A percentile compares a stretch with the other conserved stretches of the same genome.
Evolutionary conservation across 2,113 vertebrate genomes (phyloP).

Genomic region (Brachionichthys hirsutus): DNA sequence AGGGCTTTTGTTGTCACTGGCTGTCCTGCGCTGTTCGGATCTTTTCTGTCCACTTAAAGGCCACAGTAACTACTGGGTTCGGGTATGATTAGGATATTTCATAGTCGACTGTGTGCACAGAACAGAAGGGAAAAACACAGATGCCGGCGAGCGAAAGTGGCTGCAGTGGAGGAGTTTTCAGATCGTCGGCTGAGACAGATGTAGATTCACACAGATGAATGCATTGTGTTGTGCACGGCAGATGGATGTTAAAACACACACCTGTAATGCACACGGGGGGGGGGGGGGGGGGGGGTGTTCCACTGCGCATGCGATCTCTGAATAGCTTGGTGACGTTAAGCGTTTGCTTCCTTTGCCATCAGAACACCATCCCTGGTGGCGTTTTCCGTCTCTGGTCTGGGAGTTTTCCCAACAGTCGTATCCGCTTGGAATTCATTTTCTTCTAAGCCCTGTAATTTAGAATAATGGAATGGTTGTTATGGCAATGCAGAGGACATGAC

Average conservation of each 20-base stretch:
- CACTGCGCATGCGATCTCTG: background rate
- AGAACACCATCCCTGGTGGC: background rate
- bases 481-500: constrained; percentile 18
- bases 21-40: background rate
- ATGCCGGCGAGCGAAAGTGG: constrained; percentile 1
- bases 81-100: constrained; percentile 7
- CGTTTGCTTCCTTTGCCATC: constrained; percentile 8
- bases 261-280: constrained; percentile 25
- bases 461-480: constrained; percentile 34
- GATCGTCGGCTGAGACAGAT: constrained; percentile 18
- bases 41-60: constrained; percentile 16
- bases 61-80: constrained; percentile 23
- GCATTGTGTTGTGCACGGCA: constrained; percentile 32
- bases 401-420: constrained; percentile 33
- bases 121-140: constrained; percentile 1
- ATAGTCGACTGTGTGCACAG: constrained; percentile 12
- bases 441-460: constrained; percentile 46
- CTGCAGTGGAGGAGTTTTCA: constrained; percentile 11
- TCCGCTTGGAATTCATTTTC: constrained; percentile 46
- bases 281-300: constrained; percentile 1
- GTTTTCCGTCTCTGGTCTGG: constrained; percentile 33
- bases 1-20: constrained; percentile 7
- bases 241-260: constrained; percentile 34
- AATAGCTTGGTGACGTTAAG: background rate
- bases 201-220: constrained; percentile 19